Base-by-base conservation (phyloP, 2,797 vertebrate genomes). In the Megalops cyprinoides region DNA sequence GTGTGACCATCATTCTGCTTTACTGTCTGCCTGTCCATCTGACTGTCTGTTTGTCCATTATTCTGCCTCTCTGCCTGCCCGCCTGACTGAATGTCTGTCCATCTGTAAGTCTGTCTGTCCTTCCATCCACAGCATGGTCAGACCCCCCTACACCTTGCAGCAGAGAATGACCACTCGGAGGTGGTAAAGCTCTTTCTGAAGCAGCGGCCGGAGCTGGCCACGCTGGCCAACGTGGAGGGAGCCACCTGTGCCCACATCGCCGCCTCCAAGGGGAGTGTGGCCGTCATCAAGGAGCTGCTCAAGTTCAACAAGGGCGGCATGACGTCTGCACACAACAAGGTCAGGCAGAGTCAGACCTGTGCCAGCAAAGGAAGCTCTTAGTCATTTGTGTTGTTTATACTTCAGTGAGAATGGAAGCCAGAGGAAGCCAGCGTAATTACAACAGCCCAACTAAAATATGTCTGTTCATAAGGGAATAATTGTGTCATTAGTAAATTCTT, bases 131-230 rank as follows among this genome's bases (percentile, higher is more conserved):
- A 91, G 91, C 84, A 83, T 1, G 90, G 90, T 37, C 90, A 91
- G 85, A 92, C 89, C 0, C 90, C 91, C 18, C 88, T 92, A 39
- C 90, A 92, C 77, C 81, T 92, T 81, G 91, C 91, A 0, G 91
- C 88, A 0, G 89, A 92, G 81, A 91, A 85, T 2, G 87, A 92
- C 83, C 91, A 92, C 81, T 91, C 91, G 0, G 90, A 91, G 77
- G 90, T 91, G 49, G 91, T 92, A 34, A 88, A 89, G 77, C 84
- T 92, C 48, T 92, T 92, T 80, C 82, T 92, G 80, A 89, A 90
- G 25, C 86, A 88, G 39, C 86, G 79, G 0, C 88, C 90, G 0
- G 87, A 90, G 42, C 81, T 91, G 74, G 87, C 90, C 77, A 90
- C 84, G 0, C 87, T 89, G 8, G 89, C 90, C 55, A 91, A 90